Evolutionary conservation across 2,888 invertebrate species (phyloP), one percentile per base, ranked within the genome.

Genomic region (Sinelater perroti): DNA sequence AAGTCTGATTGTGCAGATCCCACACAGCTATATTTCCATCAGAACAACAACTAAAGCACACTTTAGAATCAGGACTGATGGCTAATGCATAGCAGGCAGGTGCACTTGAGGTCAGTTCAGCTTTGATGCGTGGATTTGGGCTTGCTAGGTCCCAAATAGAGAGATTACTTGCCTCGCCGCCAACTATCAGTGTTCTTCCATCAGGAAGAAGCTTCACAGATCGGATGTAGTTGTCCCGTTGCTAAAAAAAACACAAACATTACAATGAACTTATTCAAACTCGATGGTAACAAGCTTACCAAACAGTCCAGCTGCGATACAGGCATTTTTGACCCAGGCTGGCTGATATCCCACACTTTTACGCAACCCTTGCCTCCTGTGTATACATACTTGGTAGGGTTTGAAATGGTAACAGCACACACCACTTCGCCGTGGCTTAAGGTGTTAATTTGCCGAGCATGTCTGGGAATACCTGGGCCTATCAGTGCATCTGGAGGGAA

Each of bases 71-170:
- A 0, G 95, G 95, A 69, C 95, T 95, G 70, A 98, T 95, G 60
- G 97, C 97, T 49, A 98, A 85, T 47, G 97, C 97, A 78, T 99
- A 99, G 80, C 97, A 98, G 0, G 98, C 98, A 16, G 97, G 97
- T 58, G 97, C 96, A 58, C 91, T 91, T 1, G 91, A 91, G 14
- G 91, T 91, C 50, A 92, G 79, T 75, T 97, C 96, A 7, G 94
- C 94, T 75, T 95, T 93, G 73, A 96, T 94, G 52, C 95, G 83
- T 54, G 96, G 96, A 66, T 94, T 94, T 30, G 94, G 92, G 68
- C 92, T 89, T 61, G 90, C 91, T 65, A 98, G 80, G 80, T 97
- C 97, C 96, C 97, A 98, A 69, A 97, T 95, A 56, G 95, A 94
- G 64, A 97, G 84, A 73, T 94, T 95, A 66, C 92, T 92, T 35